Percentiles rank a stretch among this genome's conserved stretches.
Conservation (phyloP, 2,888 invertebrate genomes). For the Dynastes maya region DNA sequence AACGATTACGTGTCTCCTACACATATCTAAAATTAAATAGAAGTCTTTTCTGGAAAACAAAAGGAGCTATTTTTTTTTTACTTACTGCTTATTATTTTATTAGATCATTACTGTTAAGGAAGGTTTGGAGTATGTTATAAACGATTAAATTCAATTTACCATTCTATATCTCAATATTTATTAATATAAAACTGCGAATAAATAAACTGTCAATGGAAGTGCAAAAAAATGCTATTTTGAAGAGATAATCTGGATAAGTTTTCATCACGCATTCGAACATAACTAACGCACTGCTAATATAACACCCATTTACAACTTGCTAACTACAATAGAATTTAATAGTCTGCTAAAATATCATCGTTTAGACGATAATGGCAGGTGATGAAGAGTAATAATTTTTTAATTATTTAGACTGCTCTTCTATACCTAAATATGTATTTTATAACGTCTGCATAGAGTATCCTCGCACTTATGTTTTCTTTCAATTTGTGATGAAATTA, state of each 20-base stretch:
- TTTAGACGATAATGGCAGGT: not conserved
- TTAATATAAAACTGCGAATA: not conserved
- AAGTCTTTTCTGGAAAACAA: no score
- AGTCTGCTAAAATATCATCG: not conserved
- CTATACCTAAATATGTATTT: no score
- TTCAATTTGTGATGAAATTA: no score
- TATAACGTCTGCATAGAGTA: no score
- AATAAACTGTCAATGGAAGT: constrained; percentile 5
- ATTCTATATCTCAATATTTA: not conserved
- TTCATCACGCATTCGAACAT: not conserved
- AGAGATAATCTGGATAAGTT: not conserved
- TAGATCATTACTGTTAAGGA: not conserved
- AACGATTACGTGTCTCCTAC: no score
- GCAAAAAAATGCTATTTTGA: not conserved
- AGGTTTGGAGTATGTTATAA: no score
- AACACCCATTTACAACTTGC: not conserved
- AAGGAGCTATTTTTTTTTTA: no score
- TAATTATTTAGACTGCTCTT: not conserved
- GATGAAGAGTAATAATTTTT: not conserved
- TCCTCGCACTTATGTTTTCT: no score
- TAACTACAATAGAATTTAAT: constrained; percentile 1
- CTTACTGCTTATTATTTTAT: not conserved
- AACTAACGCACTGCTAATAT: not conserved
- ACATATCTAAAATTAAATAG: no score
- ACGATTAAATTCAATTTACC: not conserved